Base-by-base conservation (phyloP, 2,888 invertebrate species). In the Rosalia funebris region DNA sequence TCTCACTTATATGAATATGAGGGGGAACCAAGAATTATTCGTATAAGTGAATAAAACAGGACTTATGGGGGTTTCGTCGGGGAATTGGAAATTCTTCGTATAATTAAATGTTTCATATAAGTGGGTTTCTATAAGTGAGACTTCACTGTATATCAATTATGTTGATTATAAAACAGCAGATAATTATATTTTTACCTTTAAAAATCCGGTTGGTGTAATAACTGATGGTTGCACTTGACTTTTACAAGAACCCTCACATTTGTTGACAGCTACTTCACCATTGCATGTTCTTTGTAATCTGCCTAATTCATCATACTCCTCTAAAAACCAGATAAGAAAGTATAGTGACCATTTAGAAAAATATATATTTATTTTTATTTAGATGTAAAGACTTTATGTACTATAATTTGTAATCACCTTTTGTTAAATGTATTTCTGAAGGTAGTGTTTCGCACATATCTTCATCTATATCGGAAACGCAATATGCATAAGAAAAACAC, bases 171-270 rank as follows among this genome's bases (percentile, higher is more conserved):
- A n/a, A n/a, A n/a, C n/a, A n/a, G n/a, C n/a, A n/a, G n/a, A n/a
- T n/a, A n/a, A n/a, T n/a, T 37, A 14, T 5, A 11, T 3, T 16
- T 34, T 44, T 66, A 92, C 92, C 87, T 95, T 96, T 64, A 92
- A 84, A 83, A 96, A 95, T 71, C 95, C 95, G 37, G 93, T 93
- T 2, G 92, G 88, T 11, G 94, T 91, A 59, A 91, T 89, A 31
- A 95, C 93, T 47, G 94, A 95, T 1, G 96, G 95, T 75, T 95
- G 93, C 45, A 96, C 94, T 83, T 94, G 94, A 66, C 96, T 96
- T 69, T 87, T 91, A 79, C 96, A 96, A 66, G 91, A 89, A 16
- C 96, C 96, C 81, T 96, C 96, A 77, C 96, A 96, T 84, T 96
- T 96, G 77, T 93, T 95, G 0, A 96, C 94, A 10, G 88, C 89